Base-by-base conservation (phyloP, 2,888 invertebrate species). In the Andrena trimmerana region DNA sequence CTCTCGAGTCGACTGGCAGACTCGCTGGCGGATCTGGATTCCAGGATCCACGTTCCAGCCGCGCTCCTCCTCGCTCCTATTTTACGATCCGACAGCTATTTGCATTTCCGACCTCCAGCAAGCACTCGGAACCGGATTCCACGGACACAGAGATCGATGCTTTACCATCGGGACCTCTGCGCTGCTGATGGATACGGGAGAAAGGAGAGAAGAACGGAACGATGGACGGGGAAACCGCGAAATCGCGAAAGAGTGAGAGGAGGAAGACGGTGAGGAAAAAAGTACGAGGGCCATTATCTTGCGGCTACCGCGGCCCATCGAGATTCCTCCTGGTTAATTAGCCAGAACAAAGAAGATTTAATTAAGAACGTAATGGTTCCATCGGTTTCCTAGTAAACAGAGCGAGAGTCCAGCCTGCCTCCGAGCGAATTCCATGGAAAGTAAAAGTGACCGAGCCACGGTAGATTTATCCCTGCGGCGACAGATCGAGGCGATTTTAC, bases 391-490 rank as follows among this genome's bases (percentile, higher is more conserved):
- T 67, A 42, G 77, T 80, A 83, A 88, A 83, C 74, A 84, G 86
- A 83, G 78, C 77, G 86, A 81, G 83, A 83, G 84, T 73, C 77
- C 84, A 68, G 65, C 57, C 74, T 81, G 66, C 81, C 84, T 68
- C 81, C 79, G 75, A 86, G 90, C 85, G 75, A 91, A 93, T 92
- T 92, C 91, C 90, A 80, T 89, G 88, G 90, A 93, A 93, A 93
- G 93, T 93, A 93, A 93, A 93, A 93, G 93, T 91, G 88, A 91
- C 84, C 77, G 81, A 83, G 72, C 76, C 68, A 73, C 76, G 80
- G 42, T 78, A 63, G 84, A 73, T 73, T 77, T 81, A 75, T 83
- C 79, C 57, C 79, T 67, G 62, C 62, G 70, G 65, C 78, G 62
- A 81, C 66, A 76, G 63, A 76, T 85, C 82, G 57, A 80, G 77